These are phyloP conservation scores for Darwinula stevensoni DNA, from an alignment of 2,888 invertebrate genomes.

Conservation along the genomic window DNA sequence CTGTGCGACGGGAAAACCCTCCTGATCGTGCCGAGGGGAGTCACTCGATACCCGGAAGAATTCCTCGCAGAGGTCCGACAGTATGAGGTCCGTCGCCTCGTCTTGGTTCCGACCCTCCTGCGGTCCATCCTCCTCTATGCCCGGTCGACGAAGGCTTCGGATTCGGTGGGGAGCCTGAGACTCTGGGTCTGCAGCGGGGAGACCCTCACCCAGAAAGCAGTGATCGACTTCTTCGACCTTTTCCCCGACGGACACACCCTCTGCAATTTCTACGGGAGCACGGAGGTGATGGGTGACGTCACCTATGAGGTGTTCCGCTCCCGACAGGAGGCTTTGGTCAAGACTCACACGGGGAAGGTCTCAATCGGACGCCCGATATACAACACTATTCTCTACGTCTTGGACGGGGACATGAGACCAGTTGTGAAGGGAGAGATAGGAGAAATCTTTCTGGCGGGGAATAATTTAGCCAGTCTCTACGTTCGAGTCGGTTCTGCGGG, in stretches of 20 bases:
- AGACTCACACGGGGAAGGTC: conserved; percentile 31
- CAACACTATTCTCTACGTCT: conserved; percentile 47
- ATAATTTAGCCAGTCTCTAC: conserved; percentile 49
- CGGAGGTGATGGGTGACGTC: conserved; percentile 72
- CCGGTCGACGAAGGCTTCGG: conserved; percentile 11
- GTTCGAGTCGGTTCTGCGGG: too few relatives aligned
- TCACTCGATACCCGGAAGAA: conserved; percentile 45
- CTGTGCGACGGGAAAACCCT: conserved; percentile 37
- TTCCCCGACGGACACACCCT: conserved; percentile 32
- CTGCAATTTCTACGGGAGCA: conserved; percentile 70
- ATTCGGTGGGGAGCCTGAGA: conserved; percentile 25
- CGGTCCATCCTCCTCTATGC: conserved; percentile 28
- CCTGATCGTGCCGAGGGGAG: conserved; percentile 35
- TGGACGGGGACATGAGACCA: conserved; percentile 34
- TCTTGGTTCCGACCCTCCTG: conserved; percentile 53
- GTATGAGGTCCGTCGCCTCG: conserved; percentile 38
- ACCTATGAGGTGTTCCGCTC: conserved; percentile 38
- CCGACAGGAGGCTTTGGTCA: conserved; percentile 14
- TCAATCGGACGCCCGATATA: conserved; percentile 55
- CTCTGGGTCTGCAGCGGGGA: conserved; percentile 72
- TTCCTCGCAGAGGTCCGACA: conserved; percentile 22
- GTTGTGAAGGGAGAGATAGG: conserved; percentile 42
- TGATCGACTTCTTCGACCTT: conserved; percentile 39
- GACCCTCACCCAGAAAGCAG: conserved; percentile 34
- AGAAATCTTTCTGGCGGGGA: conserved; percentile 49